Percentiles rank a stretch among this genome's conserved stretches.
Evolutionary conservation across 2,888 invertebrate species (phyloP).

Genomic region (Plagiodera versicolora): DNA sequence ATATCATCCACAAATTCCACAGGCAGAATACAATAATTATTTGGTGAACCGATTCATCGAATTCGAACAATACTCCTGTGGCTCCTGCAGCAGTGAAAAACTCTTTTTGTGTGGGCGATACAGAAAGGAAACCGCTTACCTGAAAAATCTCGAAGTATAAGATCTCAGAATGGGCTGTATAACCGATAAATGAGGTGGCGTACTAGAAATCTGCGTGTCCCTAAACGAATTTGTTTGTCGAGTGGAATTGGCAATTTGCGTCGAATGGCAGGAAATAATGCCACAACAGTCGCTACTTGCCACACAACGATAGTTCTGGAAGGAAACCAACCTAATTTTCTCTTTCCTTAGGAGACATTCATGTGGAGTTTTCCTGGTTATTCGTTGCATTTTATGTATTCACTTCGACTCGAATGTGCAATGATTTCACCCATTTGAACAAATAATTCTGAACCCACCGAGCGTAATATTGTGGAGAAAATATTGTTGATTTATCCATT

Average conservation of each 20-base stretch:
- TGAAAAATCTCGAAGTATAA: constrained; percentile 19
- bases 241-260: constrained; percentile 48
- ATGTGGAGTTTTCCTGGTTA: background rate
- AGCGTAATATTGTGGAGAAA: no score
- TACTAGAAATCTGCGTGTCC: constrained; percentile 46
- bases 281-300: constrained; percentile 11
- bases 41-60: no score
- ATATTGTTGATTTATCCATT: no score
- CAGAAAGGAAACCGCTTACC: constrained; percentile 11
- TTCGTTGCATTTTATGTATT: no score
- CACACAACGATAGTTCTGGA: constrained; percentile 8
- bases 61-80: no score
- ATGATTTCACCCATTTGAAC: no score
- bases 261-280: constrained; percentile 13
- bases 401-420: no score
- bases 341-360: background rate
- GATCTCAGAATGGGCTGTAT: constrained; percentile 18
- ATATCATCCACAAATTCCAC: no score
- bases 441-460: no score
- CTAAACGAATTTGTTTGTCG: constrained; percentile 49
- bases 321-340: background rate
- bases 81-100: background rate
- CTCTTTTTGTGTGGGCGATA: background rate
- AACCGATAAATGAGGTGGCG: constrained; percentile 36
- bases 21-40: no score